Base-by-base conservation (phyloP, 2,888 invertebrate species). In the Torymus texanus region DNA sequence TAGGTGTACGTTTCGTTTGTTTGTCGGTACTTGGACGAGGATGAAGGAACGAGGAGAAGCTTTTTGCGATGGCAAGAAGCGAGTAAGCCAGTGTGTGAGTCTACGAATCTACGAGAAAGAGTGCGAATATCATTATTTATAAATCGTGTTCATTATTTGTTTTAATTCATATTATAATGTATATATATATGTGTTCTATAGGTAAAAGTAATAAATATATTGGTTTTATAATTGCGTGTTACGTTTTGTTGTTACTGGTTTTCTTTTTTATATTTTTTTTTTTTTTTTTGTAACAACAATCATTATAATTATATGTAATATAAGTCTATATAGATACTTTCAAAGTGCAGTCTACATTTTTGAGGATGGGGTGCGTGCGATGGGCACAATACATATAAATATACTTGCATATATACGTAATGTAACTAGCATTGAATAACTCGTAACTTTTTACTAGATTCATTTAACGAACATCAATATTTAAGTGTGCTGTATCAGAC, bases 51-150 rank as follows among this genome's bases (percentile, higher is more conserved):
- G 72, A 80, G 82, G 78, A 82, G 78, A 82, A 82, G 82, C 80
- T 82, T 82, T 78, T 82, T 82, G 82, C 82, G 79, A 80, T 81
- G 79, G 81, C 81, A 81, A 81, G 81, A 81, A 81, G 81, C 81
- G 78, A 77, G 73, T 75, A 82, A 82, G 82, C 82, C 80, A 80
- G 73, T 80, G 82, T 76, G 82, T 76, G 70, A 78, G 24, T 79
- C 80, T 82, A 82, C 82, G 80, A 78, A 82, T 82, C 82, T 82
- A 82, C 80, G 82, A 78, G 75, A 82, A 29, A 78, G 73, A 82
- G 80, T 82, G 80, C 75, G n/a, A 80, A 18, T 68, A 78, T 80
- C 70, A 82, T 79, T 78, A 78, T 72, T 72, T 72, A 29, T 29
- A 29, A 29, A 29, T 29, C 5, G 29, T 29, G 29, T 29, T 29